Percentiles rank a stretch among this genome's conserved stretches.
phyloP scores from a whole-genome alignment of 2,797 vertebrate genomes.

The Poliocrania exsul region DNA sequence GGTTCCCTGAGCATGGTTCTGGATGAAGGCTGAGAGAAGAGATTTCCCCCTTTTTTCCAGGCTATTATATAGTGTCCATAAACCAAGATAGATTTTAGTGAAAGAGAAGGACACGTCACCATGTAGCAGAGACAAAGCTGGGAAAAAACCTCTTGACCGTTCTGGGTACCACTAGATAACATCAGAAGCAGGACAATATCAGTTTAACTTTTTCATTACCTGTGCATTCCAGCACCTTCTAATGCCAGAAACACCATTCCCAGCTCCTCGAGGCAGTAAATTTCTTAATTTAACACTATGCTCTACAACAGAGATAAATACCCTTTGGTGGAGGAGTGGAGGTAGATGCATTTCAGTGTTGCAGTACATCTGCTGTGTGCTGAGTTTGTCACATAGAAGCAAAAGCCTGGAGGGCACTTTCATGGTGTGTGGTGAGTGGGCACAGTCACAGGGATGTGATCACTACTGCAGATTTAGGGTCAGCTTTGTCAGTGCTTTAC shows the following conservation, averaged over 20 bases:
- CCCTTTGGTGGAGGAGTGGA: neutral
- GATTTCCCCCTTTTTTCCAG: neutral
- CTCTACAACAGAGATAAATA: neutral
- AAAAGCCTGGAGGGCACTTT: neutral
- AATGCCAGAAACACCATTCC: neutral
- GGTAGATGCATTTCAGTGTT: neutral
- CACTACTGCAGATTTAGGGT: neutral
- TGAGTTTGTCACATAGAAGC: neutral
- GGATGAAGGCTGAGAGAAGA: neutral
- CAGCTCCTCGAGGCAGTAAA: neutral
- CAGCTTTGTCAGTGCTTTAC: neutral
- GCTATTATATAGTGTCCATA: neutral
- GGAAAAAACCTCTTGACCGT: neutral
- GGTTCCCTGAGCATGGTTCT: neutral
- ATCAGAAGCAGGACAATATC: neutral
- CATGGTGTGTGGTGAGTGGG: fast-evolving
- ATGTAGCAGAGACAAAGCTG: neutral
- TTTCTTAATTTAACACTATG: neutral
- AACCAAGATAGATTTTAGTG: neutral
- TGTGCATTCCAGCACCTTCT: neutral
- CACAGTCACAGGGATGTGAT: neutral
- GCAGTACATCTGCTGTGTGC: neutral
- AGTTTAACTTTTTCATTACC: neutral
- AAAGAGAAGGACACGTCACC: neutral
- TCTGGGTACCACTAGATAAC: neutral